Base-by-base conservation (phyloP, 2,888 invertebrate species). In the Vanessa cardui region DNA sequence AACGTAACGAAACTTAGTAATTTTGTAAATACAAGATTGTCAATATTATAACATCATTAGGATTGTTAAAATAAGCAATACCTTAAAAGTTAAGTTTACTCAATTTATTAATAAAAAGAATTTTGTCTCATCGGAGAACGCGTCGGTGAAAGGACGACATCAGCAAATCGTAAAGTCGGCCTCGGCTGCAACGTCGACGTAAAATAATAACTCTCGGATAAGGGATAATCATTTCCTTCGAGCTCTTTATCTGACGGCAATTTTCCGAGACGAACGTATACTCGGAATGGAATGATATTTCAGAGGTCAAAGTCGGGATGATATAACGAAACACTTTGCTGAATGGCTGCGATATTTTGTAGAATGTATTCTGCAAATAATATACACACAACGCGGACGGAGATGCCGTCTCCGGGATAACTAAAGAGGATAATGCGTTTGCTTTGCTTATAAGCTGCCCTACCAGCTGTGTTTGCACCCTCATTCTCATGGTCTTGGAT, bases 201-300 rank as follows among this genome's bases (percentile, higher is more conserved):
- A 58, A 73, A 64, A 66, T 68, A 70, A 68, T 46, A 69, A 46
- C 50, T 58, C 50, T 68, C 2, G 64, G 64, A 72, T 72, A 69
- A 69, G 61, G 69, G 49, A 56, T 26, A 39, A 18, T 21, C 60
- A 67, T 63, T 68, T 54, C 50, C 68, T 59, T 33, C 66, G 49
- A 72, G 58, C 69, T 60, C 60, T 68, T 70, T 70, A 67, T 72
- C 65, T 61, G n/a, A 58, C 15, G 31, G 66, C 72, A 64, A 72
- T 73, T 63, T 66, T 65, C 70, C 66, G 21, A 50, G 67, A 71
- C 59, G 62, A 61, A 61, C 58, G 58, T 72, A 59, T 69, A 63
- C 62, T 64, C 39, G 12, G 50, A 54, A 68, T 66, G 58, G 45
- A 61, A 68, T 64, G 58, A 72, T 62, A 64, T 68, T 64, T 66